phyloP scores from a whole-genome alignment of 2,888 invertebrate genomes.

The Dryobotodes eremita region DNA sequence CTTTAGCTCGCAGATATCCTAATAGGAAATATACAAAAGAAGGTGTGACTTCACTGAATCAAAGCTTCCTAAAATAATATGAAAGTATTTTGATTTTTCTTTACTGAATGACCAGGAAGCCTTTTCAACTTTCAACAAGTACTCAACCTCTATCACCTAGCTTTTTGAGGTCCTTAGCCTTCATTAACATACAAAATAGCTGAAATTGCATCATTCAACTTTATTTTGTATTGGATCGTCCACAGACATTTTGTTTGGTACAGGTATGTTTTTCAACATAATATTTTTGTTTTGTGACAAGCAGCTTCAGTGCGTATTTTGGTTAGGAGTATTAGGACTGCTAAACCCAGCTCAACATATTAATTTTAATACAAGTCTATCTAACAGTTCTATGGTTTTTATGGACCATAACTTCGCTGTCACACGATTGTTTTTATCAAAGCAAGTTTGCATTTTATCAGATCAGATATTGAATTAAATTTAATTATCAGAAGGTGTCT shows the following conservation, averaged over 20 bases:
- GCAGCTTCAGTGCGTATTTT: no score
- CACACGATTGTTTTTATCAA: conserved; percentile 17
- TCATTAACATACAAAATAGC: background rate
- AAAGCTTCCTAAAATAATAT: conserved; percentile 22
- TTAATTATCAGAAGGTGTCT: conserved; percentile 16
- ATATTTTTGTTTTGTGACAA: no score
- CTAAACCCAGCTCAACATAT: background rate
- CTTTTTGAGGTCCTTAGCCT: background rate
- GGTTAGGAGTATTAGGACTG: no score
- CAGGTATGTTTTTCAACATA: no score
- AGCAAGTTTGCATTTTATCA: conserved; percentile 26
- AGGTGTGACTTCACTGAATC: conserved; percentile 45
- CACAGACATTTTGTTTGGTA: background rate
- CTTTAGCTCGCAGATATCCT: conserved; percentile 11
- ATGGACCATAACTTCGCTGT: background rate
- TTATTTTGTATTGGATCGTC: conserved; percentile 1
- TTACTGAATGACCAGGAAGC: background rate
- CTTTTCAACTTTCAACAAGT: background rate
- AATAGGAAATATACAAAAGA: conserved; percentile 21
- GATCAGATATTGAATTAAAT: conserved; percentile 19
- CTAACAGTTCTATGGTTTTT: no score
- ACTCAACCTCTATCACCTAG: background rate
- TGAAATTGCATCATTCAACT: background rate
- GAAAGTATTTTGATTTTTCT: background rate
- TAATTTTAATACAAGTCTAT: no score